A percentile compares a stretch with the other conserved stretches of the same genome.
These are phyloP conservation scores for Paralinhomoeus sp. DNA, from an alignment of 2,888 invertebrate species.

Conservation along the genomic window DNA sequence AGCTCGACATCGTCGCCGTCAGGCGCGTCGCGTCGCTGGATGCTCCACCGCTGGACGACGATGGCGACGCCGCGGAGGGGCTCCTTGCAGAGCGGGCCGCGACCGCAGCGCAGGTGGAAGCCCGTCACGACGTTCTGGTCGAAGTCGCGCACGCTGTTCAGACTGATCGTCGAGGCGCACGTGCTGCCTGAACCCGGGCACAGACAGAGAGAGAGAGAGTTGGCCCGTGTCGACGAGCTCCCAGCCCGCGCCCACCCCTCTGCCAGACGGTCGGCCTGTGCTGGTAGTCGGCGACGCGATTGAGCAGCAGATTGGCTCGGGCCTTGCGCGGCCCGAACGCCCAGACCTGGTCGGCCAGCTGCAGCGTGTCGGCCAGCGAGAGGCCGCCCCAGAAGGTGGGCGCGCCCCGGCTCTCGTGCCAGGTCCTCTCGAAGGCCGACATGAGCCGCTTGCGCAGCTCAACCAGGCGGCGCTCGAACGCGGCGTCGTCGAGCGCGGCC, in stretches of 20 bases:
- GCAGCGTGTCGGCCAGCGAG: background rate
- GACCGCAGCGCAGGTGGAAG: conserved; percentile 36
- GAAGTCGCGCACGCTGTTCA: too few relatives aligned
- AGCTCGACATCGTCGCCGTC: too few relatives aligned
- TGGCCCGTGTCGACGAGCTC: too few relatives aligned
- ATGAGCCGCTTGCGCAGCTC: conserved; percentile 1
- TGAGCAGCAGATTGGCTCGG: conserved; percentile 68
- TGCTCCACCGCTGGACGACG: conserved; percentile 56
- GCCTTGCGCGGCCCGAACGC: conserved; percentile 68
- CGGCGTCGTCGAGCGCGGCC: conserved; percentile 7
- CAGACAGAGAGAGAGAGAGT: too few relatives aligned
- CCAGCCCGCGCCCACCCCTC: background rate
- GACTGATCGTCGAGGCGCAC: too few relatives aligned
- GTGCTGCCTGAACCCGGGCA: too few relatives aligned
- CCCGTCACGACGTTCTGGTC: conserved; percentile 57
- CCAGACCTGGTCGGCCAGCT: conserved; percentile 43
- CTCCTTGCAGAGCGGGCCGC: conserved; percentile 67
- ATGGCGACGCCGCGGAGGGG: conserved; percentile 86
- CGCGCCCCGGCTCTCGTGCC: background rate
- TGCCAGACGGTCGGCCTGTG: conserved; percentile 8
- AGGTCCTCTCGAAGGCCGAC: background rate
- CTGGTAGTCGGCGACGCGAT: conserved; percentile 45
- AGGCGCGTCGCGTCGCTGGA: background rate
- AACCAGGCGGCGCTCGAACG: background rate
- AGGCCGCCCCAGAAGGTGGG: background rate